Evolutionary conservation across 2,113 vertebrate genomes (phyloP).

Genomic region (Elaphurus davidianus): DNA sequence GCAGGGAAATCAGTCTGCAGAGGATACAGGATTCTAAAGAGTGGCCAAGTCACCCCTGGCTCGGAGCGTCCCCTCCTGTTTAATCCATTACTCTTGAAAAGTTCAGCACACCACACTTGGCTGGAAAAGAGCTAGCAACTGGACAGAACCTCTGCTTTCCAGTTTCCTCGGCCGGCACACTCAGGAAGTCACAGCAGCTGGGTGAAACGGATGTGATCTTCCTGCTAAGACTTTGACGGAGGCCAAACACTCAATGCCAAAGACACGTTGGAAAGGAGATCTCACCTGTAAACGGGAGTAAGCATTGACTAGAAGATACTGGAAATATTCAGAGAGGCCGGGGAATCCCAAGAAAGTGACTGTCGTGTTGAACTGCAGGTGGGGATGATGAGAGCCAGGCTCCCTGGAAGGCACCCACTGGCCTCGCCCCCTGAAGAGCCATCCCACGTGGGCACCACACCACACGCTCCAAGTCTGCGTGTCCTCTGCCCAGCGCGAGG

Average conservation of each 20-base stretch:
- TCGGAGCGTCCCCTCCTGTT: neutral
- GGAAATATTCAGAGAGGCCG: neutral
- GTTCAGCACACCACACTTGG: neutral
- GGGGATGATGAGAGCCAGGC: neutral
- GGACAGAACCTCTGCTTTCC: neutral
- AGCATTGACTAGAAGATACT: neutral
- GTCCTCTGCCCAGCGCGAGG: neutral
- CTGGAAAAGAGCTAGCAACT: neutral
- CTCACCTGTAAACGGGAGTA: neutral
- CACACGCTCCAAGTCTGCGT: neutral
- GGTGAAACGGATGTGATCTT: neutral
- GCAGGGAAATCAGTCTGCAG: neutral
- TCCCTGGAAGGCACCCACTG: neutral
- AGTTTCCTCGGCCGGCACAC: neutral
- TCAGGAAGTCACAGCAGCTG: neutral
- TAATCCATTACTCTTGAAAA: neutral
- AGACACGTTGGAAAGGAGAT: neutral
- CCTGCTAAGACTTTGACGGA: neutral
- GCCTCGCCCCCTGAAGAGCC: neutral
- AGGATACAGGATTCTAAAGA: neutral
- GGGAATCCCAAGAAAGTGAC: neutral
- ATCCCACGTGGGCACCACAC: rapidly evolving
- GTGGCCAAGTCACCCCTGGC: neutral
- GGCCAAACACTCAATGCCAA: neutral
- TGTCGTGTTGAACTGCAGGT: neutral